Evolutionary conservation across 2,797 vertebrate species (phyloP).

Genomic region (Myotis vivesi): DNA sequence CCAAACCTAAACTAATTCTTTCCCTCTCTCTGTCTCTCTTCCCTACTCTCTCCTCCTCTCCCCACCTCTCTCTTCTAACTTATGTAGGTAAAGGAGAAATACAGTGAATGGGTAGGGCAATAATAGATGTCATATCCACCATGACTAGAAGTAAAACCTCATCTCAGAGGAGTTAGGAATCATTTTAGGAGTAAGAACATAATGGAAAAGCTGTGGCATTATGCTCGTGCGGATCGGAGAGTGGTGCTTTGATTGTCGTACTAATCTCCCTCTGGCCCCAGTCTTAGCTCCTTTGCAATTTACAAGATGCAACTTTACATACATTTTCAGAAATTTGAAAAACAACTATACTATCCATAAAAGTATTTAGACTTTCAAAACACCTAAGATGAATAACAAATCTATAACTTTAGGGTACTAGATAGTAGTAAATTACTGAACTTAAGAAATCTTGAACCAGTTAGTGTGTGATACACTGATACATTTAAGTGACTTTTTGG

Average conservation of each 20-base stretch:
- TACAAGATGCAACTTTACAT: neutral
- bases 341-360: neutral
- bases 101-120: neutral
- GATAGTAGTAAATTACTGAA: neutral
- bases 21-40: neutral
- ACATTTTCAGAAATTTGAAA: conserved; percentile 21
- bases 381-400: neutral
- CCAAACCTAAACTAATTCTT: neutral
- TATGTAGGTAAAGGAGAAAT: neutral
- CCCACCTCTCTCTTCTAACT: neutral
- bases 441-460: neutral
- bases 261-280: neutral
- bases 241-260: neutral
- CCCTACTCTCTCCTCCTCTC: too few relatives aligned
- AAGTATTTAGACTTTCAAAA: neutral
- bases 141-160: neutral
- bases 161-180: neutral
- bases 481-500: neutral
- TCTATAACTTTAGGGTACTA: neutral
- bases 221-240: neutral
- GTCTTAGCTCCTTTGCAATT: neutral
- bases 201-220: neutral
- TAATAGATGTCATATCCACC: neutral
- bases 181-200: neutral
- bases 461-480: neutral